Percentiles rank a stretch among this genome's conserved stretches.
Conservation (phyloP, 35 echinoderm and acorn worm species). For the Heliocidaris tuberculata region DNA sequence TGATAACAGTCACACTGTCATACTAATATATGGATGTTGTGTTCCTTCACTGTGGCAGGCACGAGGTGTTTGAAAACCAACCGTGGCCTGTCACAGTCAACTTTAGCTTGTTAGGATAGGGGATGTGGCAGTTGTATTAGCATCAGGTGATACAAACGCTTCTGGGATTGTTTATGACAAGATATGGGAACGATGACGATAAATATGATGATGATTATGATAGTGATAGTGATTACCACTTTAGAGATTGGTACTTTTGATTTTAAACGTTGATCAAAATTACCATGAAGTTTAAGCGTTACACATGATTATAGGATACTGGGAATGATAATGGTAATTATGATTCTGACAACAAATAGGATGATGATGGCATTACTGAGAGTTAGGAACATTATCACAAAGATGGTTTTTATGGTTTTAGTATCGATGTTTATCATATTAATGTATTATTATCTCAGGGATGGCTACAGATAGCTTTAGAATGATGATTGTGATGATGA, state of each 20-base stretch:
- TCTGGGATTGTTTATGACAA: background rate
- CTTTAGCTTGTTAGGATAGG: background rate
- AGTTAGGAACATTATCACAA: too few species aligned
- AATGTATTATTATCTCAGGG: too few species aligned
- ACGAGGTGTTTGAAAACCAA: background rate
- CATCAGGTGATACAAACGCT: background rate
- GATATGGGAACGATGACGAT: background rate
- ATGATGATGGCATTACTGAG: too few species aligned
- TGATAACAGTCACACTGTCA: slow-evolving; percentile 17
- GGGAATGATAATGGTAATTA: too few species aligned
- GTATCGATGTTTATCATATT: too few species aligned
- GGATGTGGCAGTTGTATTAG: background rate
- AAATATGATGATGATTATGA: background rate
- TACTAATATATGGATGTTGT: background rate
- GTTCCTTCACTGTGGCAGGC: background rate
- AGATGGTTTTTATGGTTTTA: too few species aligned
- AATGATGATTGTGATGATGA: too few species aligned
- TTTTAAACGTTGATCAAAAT: background rate
- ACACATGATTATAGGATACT: too few species aligned
- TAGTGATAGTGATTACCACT: background rate
- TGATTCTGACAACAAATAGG: too few species aligned
- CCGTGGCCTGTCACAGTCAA: background rate
- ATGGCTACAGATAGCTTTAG: too few species aligned
- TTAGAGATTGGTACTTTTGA: background rate
- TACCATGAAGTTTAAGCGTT: too few species aligned